These are phyloP conservation scores for Typhlomys cinereus DNA, from an alignment of 2,113 vertebrate genomes.

Conservation along the genomic window DNA sequence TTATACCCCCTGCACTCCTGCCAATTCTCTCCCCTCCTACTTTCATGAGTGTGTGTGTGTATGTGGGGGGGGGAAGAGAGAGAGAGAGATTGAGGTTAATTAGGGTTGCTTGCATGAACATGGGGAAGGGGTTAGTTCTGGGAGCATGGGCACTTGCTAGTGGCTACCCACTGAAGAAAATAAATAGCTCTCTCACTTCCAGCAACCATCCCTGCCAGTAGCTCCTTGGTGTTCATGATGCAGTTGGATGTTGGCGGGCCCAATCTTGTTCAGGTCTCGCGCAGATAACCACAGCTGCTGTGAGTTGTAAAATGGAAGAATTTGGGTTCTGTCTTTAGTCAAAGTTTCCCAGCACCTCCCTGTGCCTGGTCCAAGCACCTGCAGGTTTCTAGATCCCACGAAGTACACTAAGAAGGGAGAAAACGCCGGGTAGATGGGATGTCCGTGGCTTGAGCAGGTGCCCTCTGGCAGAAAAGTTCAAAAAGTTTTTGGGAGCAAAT, in stretches of 20 bases:
- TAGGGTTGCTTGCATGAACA: neutral
- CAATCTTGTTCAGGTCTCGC: neutral
- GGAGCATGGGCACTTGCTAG: too few relatives aligned
- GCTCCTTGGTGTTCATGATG: neutral
- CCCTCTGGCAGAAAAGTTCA: conserved; percentile 56
- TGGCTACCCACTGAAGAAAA: neutral
- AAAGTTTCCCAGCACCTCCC: neutral
- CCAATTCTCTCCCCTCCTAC: neutral
- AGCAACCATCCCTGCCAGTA: too few relatives aligned
- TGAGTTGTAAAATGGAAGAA: neutral
- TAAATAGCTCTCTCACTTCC: neutral
- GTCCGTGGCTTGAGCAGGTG: conserved; percentile 21
- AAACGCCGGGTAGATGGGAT: conserved; percentile 4
- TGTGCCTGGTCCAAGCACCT: neutral
- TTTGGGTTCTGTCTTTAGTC: neutral
- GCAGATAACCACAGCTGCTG: neutral
- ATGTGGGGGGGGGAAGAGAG: too few relatives aligned
- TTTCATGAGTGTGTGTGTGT: neutral
- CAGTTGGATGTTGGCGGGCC: neutral
- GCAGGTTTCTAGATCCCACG: neutral
- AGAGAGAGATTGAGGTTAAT: too few relatives aligned
- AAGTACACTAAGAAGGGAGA: neutral
- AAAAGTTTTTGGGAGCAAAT: conserved; percentile 69
- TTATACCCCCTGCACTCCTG: too few relatives aligned
- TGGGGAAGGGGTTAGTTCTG: neutral